phyloP scores from a whole-genome alignment of 2,113 vertebrate genomes.

The Gymnorhina tibicen region DNA sequence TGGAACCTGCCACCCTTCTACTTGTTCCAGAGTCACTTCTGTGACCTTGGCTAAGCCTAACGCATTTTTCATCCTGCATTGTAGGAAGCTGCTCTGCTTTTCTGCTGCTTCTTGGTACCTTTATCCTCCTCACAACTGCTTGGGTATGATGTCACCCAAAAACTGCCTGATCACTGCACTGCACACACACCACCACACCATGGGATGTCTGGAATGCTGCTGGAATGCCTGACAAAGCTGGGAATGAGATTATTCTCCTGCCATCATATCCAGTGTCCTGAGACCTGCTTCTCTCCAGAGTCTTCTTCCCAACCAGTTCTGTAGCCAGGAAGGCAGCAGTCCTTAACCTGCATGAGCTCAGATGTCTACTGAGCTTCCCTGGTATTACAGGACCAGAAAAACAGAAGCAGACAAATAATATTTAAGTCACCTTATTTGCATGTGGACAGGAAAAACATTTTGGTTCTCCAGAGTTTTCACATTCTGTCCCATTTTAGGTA shows the following conservation, averaged over 20 bases:
- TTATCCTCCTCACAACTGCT: not conserved
- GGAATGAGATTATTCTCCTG: not conserved
- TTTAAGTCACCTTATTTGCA: not conserved
- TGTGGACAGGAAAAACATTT: not conserved
- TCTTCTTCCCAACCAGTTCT: not conserved
- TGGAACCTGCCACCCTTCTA: not conserved
- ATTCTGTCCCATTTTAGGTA: not conserved
- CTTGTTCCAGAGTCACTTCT: not conserved
- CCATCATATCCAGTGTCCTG: accelerated
- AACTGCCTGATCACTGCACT: accelerated
- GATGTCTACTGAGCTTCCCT: not conserved
- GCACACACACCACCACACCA: accelerated
- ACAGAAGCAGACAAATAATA: not conserved
- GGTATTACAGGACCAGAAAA: not conserved
- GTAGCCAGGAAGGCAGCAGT: not conserved
- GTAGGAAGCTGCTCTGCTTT: not conserved
- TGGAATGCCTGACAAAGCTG: not conserved
- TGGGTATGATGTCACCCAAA: not conserved
- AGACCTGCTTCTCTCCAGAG: not conserved
- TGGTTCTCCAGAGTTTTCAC: not conserved
- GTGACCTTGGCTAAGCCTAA: not conserved
- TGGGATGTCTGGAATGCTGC: accelerated
- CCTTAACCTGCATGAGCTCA: not conserved
- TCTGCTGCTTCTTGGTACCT: not conserved
- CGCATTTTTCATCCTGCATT: not conserved